Evolutionary conservation across 2,888 invertebrate genomes (phyloP), one percentile per base, ranked within the genome.

Genomic region (Fissipunctia ypsillon): DNA sequence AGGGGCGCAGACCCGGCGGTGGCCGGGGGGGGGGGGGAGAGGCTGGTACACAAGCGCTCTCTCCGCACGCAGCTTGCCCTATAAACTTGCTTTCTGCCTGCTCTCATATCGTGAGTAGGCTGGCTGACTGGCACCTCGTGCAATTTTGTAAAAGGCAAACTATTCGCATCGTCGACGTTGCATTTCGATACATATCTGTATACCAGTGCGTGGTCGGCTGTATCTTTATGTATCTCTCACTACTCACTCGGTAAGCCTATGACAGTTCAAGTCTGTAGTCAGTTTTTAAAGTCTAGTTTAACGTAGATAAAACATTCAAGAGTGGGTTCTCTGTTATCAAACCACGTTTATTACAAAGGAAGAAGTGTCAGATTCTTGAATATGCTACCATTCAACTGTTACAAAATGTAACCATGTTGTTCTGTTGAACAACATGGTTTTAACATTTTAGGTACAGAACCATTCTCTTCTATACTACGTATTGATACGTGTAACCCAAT

Each of bases 81-180:
- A 93, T 90, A 94, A 93, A 94, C 92, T 94, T 92, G 93, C 90
- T 92, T 93, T 92, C 91, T 92, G 91, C 87, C 87, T 88, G 91
- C 92, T 92, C 91, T 92, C 90, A 86, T 90, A 90, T 88, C 91
- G 91, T 88, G 93, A 91, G 93, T 91, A 91, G 91, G 92, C 91
- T 82, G 91, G 91, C 90, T 81, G 76, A 76, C 85, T 85, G 82
- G 83, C 82, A 89, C 84, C 86, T 90, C 89, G 88, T 92, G 91
- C 90, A 92, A 81, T 92, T 91, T 94, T 90, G 94, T 94, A 93
- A 94, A 94, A 94, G 93, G 93, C 90, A 90, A 92, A 93, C 92
- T 91, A 88, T 85, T 90, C 80, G 84, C 87, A 83, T 82, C 84
- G 82, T 66, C 82, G 81, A 86, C 82, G 78, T 74, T 84, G 76